These are phyloP conservation scores for Masticophis lateralis DNA, from an alignment of 2,797 vertebrate genomes.

Conservation along the genomic window DNA sequence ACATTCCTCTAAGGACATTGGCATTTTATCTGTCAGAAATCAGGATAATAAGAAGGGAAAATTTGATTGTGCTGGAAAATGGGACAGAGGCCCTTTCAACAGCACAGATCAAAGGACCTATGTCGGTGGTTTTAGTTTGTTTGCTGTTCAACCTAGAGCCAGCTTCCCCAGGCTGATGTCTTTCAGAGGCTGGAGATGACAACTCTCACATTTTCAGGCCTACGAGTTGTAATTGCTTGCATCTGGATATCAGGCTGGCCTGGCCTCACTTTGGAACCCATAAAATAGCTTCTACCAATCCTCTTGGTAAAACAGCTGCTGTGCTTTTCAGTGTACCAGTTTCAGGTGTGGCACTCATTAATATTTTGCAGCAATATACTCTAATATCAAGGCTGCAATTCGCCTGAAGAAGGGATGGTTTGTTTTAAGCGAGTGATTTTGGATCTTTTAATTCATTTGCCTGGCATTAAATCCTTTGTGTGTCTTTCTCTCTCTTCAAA, in stretches of 20 bases:
- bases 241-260: not conserved
- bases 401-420: not conserved
- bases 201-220: not conserved
- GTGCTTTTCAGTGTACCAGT: not conserved
- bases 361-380: not conserved
- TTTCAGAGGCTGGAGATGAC: not conserved
- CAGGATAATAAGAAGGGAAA: not conserved
- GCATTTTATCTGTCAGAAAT: not conserved
- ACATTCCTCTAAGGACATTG: not conserved
- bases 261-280: not conserved
- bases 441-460: not conserved
- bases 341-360: not conserved
- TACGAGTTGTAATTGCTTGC: not conserved
- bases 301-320: not conserved
- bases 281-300: not conserved
- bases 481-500: not conserved
- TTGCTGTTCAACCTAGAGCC: not conserved
- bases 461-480: not conserved
- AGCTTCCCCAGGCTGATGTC: not conserved
- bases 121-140: not conserved
- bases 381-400: not conserved
- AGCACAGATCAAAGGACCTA: not conserved
- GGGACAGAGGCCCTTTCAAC: not conserved
- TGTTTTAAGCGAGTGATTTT: not conserved
- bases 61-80: not conserved